phyloP scores from a whole-genome alignment of 1,140 invertebrate genomes.

The Anagrus nilaparvatae region DNA sequence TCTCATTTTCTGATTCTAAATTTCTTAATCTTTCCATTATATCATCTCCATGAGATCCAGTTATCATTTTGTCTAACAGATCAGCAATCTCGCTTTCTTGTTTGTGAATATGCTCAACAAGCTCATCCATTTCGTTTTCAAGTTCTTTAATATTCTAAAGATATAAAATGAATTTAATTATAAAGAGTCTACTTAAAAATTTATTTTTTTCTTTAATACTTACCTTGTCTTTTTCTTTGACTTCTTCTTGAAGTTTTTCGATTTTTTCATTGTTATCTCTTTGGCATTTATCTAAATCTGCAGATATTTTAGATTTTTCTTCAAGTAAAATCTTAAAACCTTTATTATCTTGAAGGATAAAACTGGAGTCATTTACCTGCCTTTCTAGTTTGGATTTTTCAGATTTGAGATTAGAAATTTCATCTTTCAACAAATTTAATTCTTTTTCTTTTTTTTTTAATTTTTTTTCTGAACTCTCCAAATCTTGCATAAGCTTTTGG shows the following conservation, averaged over 20 bases:
- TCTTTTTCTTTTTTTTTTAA: slow-evolving; percentile 9
- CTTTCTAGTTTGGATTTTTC: no score
- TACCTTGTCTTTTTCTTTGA: slow-evolving; percentile 1
- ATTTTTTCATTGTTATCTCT: background rate
- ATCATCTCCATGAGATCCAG: slow-evolving; percentile 6
- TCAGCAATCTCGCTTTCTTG: slow-evolving; percentile 16
- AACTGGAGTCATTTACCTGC: no score
- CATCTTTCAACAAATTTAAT: background rate
- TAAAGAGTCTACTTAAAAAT: background rate
- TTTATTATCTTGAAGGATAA: no score
- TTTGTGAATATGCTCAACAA: slow-evolving; percentile 21
- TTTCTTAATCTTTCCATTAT: slow-evolving; percentile 12
- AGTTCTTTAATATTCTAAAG: slow-evolving; percentile 11
- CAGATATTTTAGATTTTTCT: no score
- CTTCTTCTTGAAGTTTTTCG: slow-evolving; percentile 1
- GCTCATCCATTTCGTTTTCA: slow-evolving; percentile 21
- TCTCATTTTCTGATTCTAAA: slow-evolving; percentile 17
- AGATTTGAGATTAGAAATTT: slow-evolving; percentile 1
- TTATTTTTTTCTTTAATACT: slow-evolving; percentile 6
- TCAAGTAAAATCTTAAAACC: no score
- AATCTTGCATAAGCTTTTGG: background rate
- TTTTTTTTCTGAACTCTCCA: background rate
- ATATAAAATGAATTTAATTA: slow-evolving; percentile 4
- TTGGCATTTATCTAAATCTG: no score
- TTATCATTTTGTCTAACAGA: slow-evolving; percentile 11